A percentile compares a stretch with the other conserved stretches of the same genome.
Evolutionary conservation across 2,113 vertebrate species (phyloP).

Genomic region (Bubo blakistoni): DNA sequence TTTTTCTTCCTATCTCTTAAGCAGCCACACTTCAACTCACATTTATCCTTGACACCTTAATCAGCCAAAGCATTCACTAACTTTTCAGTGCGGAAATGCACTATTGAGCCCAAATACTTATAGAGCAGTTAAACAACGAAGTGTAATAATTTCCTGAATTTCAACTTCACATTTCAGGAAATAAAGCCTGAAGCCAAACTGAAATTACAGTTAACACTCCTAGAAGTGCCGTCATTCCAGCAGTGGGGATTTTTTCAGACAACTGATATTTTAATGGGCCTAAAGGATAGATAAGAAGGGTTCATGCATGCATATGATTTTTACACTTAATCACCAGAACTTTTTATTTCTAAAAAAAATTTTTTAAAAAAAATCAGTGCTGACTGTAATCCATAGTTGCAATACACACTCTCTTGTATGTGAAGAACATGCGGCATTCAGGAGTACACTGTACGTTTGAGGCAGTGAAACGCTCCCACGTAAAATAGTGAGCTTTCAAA

Average conservation of each 20-base stretch:
- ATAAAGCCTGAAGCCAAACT: not conserved
- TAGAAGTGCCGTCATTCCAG: not conserved
- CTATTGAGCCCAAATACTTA: not conserved
- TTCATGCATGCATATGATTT: not conserved
- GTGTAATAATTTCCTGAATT: slow-evolving; percentile 10
- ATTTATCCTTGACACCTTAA: slow-evolving; percentile 16
- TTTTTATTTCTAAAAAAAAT: not conserved
- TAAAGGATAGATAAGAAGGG: not conserved
- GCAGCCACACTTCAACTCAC: not conserved
- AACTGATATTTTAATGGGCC: not conserved
- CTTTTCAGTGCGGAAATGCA: not conserved
- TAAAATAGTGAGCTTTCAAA: not conserved
- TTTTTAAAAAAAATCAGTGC: not conserved
- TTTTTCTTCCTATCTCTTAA: slow-evolving; percentile 17
- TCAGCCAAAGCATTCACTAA: not conserved
- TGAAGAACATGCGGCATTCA: not conserved
- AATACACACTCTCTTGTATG: not conserved
- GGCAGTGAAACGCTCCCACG: not conserved
- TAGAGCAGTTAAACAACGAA: not conserved
- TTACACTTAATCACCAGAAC: not conserved
- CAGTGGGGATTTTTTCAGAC: not conserved
- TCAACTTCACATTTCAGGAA: not conserved
- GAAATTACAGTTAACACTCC: not conserved
- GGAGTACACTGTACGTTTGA: not conserved
- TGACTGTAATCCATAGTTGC: not conserved